These are phyloP conservation scores for Fregetta grallaria DNA, from an alignment of 2,113 vertebrate species.

Conservation along the genomic window DNA sequence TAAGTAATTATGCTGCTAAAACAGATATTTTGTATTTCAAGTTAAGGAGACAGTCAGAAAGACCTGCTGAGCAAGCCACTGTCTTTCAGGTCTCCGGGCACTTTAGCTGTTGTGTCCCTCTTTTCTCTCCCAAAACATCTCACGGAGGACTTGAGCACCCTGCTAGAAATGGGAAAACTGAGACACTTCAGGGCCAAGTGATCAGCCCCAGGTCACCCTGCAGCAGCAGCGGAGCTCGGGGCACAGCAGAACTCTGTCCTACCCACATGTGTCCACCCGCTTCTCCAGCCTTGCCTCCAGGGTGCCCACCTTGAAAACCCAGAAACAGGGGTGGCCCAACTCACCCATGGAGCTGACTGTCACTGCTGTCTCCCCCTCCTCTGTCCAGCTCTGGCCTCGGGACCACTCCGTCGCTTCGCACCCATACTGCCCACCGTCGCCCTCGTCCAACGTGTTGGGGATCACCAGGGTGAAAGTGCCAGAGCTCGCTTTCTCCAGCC, in stretches of 20 bases:
- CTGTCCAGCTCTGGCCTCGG: conserved; percentile 1
- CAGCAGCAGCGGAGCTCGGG: background rate
- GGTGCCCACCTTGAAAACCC: background rate
- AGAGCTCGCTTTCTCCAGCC: conserved; percentile 44
- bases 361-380: conserved; percentile 45
- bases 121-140: background rate
- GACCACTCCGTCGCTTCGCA: conserved; percentile 75
- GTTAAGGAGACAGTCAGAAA: background rate
- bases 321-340: background rate
- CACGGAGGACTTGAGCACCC: background rate
- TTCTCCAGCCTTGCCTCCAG: background rate
- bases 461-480: conserved; percentile 77
- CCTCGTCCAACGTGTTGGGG: conserved; percentile 12
- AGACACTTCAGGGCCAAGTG: background rate
- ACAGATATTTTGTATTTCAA: background rate
- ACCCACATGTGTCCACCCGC: rapidly evolving
- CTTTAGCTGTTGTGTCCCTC: background rate
- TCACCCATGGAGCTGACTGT: conserved; percentile 73
- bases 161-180: background rate
- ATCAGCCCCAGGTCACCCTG: background rate
- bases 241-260: background rate
- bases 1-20: background rate
- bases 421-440: conserved; percentile 65
- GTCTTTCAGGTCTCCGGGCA: rapidly evolving
- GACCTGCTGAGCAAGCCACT: background rate